A percentile compares a stretch with the other conserved stretches of the same genome.
These are phyloP conservation scores for Xenopus petersii DNA, from an alignment of 2,797 vertebrate species.

Conservation along the genomic window DNA sequence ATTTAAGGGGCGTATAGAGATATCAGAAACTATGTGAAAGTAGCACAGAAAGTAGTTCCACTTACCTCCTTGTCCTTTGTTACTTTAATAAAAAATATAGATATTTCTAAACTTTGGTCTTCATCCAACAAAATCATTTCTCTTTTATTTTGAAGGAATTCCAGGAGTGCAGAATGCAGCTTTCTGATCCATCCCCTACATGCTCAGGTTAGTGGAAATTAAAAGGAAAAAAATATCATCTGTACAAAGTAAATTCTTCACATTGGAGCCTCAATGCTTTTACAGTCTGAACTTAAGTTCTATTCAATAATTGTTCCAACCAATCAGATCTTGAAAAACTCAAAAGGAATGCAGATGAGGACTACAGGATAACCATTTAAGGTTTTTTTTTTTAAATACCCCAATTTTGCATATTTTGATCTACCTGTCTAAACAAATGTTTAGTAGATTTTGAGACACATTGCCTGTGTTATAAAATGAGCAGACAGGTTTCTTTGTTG, in stretches of 20 bases:
- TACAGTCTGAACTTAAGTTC: conserved; percentile 51
- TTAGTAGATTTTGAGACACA: conserved; percentile 1
- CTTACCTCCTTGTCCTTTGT: conserved; percentile 25
- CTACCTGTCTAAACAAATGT: neutral
- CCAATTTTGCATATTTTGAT: conserved; percentile 16
- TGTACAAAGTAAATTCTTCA: conserved; percentile 28
- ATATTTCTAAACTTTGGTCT: neutral
- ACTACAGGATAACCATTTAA: conserved; percentile 46
- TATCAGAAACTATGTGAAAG: too few relatives aligned
- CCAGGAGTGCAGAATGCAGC: conserved; percentile 62
- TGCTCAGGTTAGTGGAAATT: conserved; percentile 74
- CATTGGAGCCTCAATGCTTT: conserved; percentile 32
- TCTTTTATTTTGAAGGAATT: conserved; percentile 67
- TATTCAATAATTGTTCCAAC: conserved; percentile 55
- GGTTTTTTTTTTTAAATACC: conserved; percentile 22
- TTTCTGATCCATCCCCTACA: conserved; percentile 65
- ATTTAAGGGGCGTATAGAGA: too few relatives aligned
- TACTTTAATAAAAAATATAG: conserved; percentile 16
- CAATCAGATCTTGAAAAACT: conserved; percentile 58
- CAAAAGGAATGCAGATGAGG: conserved; percentile 54
- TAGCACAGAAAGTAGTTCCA: neutral
- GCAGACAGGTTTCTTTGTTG: conserved; percentile 22
- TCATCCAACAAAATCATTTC: conserved; percentile 14
- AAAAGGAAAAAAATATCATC: conserved; percentile 8
- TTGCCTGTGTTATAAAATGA: conserved; percentile 9